Base-by-base conservation (phyloP, 2,797 vertebrate genomes). In the Betta splendens region DNA sequence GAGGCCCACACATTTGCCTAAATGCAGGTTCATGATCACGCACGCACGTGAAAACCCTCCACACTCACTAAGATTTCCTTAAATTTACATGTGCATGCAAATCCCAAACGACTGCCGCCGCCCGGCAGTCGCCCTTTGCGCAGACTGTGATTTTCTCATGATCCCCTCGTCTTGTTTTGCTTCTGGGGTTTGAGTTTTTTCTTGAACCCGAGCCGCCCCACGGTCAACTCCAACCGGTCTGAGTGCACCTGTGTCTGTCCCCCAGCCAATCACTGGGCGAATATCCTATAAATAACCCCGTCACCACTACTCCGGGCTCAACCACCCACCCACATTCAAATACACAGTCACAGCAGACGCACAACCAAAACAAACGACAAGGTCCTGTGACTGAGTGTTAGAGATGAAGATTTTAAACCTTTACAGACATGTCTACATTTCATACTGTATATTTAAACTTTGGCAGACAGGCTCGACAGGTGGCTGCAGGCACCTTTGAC, bases 201-300 rank as follows among this genome's bases (percentile, higher is more conserved):
- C 46, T 61, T 71, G 39, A 59, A 42, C 21, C 66, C 75, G 65
- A 71, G 49, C 79, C 84, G 69, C 78, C 77, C 63, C 2, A 72
- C 71, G 17, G 72, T 81, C 64, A 79, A 60, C 61, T 69, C 57
- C 65, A 81, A 73, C 78, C 75, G 69, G 48, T 79, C 79, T 60
- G 58, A 76, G 64, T 69, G 72, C 79, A 88, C 81, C 85, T 87
- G 85, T 86, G 68, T 85, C 80, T 83, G 72, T 87, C 76, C 70
- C 77, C 66, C 40, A 84, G 83, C 84, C 88, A 88, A 91, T 91
- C 88, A 86, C 89, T 77, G 87, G 78, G 82, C 86, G 89, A 85
- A 87, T 64, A 71, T 81, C 79, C 86, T 89, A 91, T 89, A 90
- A 91, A 92, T 89, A 91, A 86, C 77, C 64, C 82, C 77, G 78